Conservation (phyloP, 2,888 invertebrate genomes). For the Nemapogon koenigi region DNA sequence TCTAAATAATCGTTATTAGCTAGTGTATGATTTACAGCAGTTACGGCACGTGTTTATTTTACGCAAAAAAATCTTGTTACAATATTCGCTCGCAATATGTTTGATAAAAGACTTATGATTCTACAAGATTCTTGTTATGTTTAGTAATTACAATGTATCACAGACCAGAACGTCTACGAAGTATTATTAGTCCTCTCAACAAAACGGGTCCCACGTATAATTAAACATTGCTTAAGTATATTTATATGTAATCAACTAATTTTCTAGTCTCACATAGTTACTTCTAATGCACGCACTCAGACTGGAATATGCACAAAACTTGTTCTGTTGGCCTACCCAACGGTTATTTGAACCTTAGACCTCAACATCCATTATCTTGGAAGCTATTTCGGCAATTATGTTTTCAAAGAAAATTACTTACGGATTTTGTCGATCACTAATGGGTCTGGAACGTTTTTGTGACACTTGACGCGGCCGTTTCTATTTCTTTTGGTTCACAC, state of each 20-base stretch:
- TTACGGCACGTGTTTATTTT: too few relatives aligned
- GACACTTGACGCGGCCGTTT: constrained; percentile 30
- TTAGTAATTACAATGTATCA: too few relatives aligned
- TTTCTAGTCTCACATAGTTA: constrained; percentile 3
- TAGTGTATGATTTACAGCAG: too few relatives aligned
- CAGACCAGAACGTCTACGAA: too few relatives aligned
- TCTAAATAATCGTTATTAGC: too few relatives aligned
- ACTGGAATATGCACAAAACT: constrained; percentile 6
- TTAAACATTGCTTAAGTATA: constrained; percentile 8
- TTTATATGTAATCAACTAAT: constrained; percentile 7
- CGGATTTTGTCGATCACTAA: constrained; percentile 51
- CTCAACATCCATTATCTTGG: constrained; percentile 54
- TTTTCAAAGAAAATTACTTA: constrained; percentile 57
- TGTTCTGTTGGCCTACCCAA: constrained; percentile 18
- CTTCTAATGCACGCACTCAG: constrained; percentile 2
- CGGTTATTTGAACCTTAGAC: constrained; percentile 45
- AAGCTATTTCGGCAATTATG: constrained; percentile 59
- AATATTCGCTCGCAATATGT: too few relatives aligned
- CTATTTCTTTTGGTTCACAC: too few relatives aligned
- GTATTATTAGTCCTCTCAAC: too few relatives aligned
- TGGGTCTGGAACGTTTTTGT: constrained; percentile 23
- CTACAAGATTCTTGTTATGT: too few relatives aligned
- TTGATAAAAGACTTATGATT: too few relatives aligned
- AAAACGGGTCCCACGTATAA: constrained; percentile 1
- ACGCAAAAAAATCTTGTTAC: too few relatives aligned